Evolutionary conservation across 2,113 vertebrate genomes (phyloP).

Genomic region (Rana temporaria): DNA sequence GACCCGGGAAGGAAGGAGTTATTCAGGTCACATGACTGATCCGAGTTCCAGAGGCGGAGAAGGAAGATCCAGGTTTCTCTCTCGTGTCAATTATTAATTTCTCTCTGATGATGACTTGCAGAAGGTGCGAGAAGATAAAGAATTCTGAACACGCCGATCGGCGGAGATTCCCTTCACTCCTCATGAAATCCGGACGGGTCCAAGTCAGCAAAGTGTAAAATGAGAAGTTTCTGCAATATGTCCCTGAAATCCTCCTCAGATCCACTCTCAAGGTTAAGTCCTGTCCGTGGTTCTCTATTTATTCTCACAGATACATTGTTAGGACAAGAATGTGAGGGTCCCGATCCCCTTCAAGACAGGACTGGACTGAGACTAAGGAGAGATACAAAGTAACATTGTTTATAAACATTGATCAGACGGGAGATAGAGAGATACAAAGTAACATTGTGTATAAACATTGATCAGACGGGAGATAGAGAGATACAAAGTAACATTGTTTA

Average conservation of each 20-base stretch:
- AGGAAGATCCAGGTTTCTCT: not conserved
- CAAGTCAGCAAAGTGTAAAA: conserved; percentile 27
- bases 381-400: too few species aligned
- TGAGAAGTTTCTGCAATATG: not conserved
- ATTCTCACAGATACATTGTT: too few species aligned
- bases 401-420: too few species aligned
- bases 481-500: too few species aligned
- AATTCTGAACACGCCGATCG: not conserved
- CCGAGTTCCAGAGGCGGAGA: not conserved
- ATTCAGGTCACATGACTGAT: not conserved
- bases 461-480: too few species aligned
- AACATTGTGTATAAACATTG: too few species aligned
- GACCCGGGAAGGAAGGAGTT: not conserved
- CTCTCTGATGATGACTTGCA: not conserved
- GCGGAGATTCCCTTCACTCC: not conserved
- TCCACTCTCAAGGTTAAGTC: not conserved
- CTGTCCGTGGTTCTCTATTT: too few species aligned
- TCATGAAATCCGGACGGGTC: not conserved
- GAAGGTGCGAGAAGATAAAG: not conserved
- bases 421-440: too few species aligned
- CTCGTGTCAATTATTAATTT: conserved; percentile 14
- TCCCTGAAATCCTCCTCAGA: not conserved
- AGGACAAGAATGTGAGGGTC: too few species aligned
- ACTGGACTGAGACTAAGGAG: too few species aligned
- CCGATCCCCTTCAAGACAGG: too few species aligned